Conservation (phyloP, 2,113 vertebrate genomes). For the Ariopsis seemanni region DNA sequence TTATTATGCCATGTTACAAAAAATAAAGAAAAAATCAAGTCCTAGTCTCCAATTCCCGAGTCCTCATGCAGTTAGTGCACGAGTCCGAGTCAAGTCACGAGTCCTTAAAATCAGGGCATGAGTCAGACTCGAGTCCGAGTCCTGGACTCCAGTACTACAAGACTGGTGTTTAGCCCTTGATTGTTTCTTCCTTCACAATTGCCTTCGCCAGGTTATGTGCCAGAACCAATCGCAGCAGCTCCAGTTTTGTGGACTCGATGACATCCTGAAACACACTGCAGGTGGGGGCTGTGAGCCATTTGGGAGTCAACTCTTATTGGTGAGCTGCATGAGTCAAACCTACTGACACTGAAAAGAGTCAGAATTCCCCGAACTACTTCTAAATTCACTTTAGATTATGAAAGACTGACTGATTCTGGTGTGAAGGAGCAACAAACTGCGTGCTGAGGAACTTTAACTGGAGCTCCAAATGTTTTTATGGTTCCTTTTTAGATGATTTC, state of each 20-base stretch:
- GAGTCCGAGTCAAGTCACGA: no score
- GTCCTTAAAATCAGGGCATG: no score
- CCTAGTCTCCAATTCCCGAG: no score
- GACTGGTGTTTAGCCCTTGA: no score
- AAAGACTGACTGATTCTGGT: not conserved
- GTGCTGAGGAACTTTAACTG: not conserved
- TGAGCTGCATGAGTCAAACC: not conserved
- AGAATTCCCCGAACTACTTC: not conserved
- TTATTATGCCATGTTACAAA: no score
- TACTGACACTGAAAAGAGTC: not conserved
- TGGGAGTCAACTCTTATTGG: not conserved
- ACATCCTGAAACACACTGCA: not conserved
- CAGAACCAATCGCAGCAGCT: slow-evolving; percentile 81
- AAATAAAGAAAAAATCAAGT: no score
- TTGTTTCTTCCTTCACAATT: slow-evolving; percentile 85
- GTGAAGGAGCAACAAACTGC: not conserved
- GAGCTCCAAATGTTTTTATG: not conserved
- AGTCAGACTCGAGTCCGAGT: no score
- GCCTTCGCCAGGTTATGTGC: slow-evolving; percentile 75
- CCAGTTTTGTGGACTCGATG: not conserved
- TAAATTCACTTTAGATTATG: not conserved
- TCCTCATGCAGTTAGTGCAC: no score
- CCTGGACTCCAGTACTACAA: no score
- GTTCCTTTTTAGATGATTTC: not conserved
- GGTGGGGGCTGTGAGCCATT: not conserved